Conservation (phyloP, 92 coral and sea anemone species). For the Micromussa lordhowensis region DNA sequence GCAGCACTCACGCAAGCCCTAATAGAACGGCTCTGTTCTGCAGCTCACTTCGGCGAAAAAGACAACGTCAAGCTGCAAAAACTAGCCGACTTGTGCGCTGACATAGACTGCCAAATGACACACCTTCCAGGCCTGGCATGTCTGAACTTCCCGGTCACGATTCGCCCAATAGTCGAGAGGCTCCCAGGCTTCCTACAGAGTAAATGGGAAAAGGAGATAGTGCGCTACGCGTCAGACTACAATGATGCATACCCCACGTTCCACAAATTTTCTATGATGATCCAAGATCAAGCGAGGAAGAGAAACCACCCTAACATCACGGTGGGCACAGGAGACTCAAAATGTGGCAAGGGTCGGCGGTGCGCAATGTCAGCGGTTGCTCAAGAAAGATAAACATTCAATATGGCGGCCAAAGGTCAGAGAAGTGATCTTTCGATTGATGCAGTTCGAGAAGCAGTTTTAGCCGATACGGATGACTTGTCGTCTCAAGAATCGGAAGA, state of each 20-base stretch:
- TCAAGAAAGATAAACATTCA: conserved; percentile 18
- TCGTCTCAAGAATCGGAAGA: conserved; percentile 39
- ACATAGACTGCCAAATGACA: conserved; percentile 51
- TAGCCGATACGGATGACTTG: conserved; percentile 25
- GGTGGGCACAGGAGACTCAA: conserved; percentile 7
- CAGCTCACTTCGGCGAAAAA: conserved; percentile 33
- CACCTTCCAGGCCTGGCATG: conserved; percentile 63
- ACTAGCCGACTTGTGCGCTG: conserved; percentile 65
- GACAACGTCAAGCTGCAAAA: conserved; percentile 44
- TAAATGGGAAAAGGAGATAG: conserved; percentile 60
- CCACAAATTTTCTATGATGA: conserved; percentile 24
- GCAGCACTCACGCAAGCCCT: conserved; percentile 8
- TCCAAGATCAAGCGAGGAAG: conserved; percentile 48
- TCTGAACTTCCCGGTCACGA: conserved; percentile 58
- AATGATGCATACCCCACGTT: conserved; percentile 55
- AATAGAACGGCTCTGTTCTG: not conserved
- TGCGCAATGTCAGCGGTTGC: not conserved
- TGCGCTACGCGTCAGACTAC: conserved; percentile 35
- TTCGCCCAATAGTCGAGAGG: conserved; percentile 41
- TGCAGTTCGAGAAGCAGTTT: conserved; percentile 44
- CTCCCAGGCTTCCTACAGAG: not conserved
- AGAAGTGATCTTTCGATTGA: too few relatives aligned
- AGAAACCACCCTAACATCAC: conserved; percentile 59
- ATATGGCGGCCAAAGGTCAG: conserved; percentile 41
- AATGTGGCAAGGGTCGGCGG: conserved; percentile 19